Evolutionary conservation across 2,888 invertebrate genomes (phyloP).

Genomic region (Geophilus truncorum): DNA sequence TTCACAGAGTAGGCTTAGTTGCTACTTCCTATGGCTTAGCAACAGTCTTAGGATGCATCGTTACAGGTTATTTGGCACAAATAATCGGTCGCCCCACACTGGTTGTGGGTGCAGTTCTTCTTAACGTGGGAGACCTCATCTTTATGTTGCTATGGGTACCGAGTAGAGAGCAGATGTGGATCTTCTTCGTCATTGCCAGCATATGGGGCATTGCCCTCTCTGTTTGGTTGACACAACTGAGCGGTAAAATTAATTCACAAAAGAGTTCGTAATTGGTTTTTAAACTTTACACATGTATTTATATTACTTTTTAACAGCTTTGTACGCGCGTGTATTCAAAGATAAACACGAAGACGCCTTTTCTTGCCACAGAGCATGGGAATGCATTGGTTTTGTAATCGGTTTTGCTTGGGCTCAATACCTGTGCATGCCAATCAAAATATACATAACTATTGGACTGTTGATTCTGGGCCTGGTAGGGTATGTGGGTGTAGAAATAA

Average conservation of each 20-base stretch:
- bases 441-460: constrained; percentile 73
- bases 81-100: constrained; percentile 48
- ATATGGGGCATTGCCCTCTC: constrained; percentile 49
- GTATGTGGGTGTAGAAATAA: constrained; percentile 19
- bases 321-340: constrained; percentile 79
- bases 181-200: constrained; percentile 46
- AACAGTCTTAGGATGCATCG: constrained; percentile 48
- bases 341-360: constrained; percentile 88
- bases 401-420: constrained; percentile 84
- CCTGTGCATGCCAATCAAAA: constrained; percentile 76
- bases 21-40: constrained; percentile 51
- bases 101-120: constrained; percentile 45
- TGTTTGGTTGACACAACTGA: constrained; percentile 49
- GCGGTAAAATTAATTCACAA: constrained; percentile 42
- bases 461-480: constrained; percentile 61
- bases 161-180: constrained; percentile 43
- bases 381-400: constrained; percentile 80
- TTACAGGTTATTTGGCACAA: constrained; percentile 48
- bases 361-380: constrained; percentile 85
- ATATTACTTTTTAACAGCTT: constrained; percentile 54
- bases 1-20: constrained; percentile 50
- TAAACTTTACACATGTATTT: neutral
- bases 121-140: constrained; percentile 44
- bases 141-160: constrained; percentile 44
- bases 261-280: neutral